Conservation (phyloP, 2,888 invertebrate species). For the Lathronympha strigana region DNA sequence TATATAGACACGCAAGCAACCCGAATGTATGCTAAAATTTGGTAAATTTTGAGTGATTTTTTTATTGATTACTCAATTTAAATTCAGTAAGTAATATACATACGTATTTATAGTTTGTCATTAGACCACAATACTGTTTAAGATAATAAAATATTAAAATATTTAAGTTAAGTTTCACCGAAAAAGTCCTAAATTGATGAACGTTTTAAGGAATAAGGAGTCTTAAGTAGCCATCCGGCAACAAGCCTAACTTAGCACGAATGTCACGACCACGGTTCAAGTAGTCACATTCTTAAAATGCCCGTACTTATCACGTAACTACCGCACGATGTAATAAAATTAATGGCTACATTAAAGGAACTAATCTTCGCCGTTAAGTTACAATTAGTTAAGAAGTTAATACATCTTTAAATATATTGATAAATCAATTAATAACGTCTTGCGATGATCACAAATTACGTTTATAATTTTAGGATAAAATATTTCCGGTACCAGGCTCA, state of each 20-base stretch:
- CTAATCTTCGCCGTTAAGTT: conserved; percentile 10
- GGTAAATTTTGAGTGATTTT: no score
- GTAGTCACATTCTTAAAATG: conserved; percentile 30
- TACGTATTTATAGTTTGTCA: no score
- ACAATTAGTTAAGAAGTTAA: conserved; percentile 5
- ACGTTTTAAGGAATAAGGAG: no score
- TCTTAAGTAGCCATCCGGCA: conserved; percentile 43
- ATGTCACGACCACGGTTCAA: conserved; percentile 15
- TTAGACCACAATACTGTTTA: no score
- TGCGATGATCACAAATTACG: not conserved
- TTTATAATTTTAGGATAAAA: not conserved
- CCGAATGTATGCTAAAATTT: no score
- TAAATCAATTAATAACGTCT: not conserved
- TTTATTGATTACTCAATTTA: no score
- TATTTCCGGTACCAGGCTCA: not conserved
- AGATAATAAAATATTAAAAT: no score
- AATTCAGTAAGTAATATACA: no score
- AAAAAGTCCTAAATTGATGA: no score
- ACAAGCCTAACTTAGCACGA: conserved; percentile 31
- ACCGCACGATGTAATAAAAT: not conserved
- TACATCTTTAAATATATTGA: not conserved
- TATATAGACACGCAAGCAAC: no score
- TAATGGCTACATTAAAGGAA: conserved; percentile 11
- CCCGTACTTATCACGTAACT: not conserved
- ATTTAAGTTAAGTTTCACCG: no score